Conservation (phyloP, 1,140 invertebrate genomes). For the Trichonephila inaurata region DNA sequence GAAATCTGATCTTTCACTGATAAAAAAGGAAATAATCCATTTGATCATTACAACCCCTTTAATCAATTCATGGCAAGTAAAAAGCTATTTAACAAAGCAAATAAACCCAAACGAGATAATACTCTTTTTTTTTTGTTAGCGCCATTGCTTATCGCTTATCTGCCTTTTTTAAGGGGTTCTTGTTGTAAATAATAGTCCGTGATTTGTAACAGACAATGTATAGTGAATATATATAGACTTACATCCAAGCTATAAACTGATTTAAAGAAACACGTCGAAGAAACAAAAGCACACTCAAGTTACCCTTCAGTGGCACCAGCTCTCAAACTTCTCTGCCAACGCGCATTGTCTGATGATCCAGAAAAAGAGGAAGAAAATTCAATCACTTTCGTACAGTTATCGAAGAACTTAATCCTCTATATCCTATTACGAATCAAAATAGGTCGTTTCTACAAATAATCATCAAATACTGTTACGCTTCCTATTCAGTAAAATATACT, state of each 20-base stretch:
- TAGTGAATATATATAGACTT: conserved; percentile 7
- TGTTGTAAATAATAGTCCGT: conserved; percentile 11
- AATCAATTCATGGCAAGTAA: background rate
- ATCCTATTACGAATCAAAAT: conserved; percentile 44
- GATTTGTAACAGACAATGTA: background rate
- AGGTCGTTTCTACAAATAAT: conserved; percentile 46
- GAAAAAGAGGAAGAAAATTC: conserved; percentile 18
- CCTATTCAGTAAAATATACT: conserved; percentile 8
- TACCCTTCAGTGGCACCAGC: background rate
- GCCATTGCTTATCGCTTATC: background rate
- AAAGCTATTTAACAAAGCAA: background rate
- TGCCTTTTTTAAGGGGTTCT: background rate
- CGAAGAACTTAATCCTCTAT: conserved; percentile 37
- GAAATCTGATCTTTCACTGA: background rate
- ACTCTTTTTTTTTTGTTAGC: background rate
- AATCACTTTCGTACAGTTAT: conserved; percentile 30
- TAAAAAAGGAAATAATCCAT: background rate
- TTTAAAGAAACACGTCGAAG: background rate
- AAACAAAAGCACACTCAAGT: conserved; percentile 10
- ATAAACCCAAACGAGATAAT: background rate
- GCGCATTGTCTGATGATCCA: conserved; percentile 7
- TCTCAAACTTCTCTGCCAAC: background rate
- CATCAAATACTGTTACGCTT: background rate
- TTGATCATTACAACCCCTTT: background rate
- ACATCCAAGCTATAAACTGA: conserved; percentile 10